Evolutionary conservation across 2,888 invertebrate genomes (phyloP).

Genomic region (Oithona nana): DNA sequence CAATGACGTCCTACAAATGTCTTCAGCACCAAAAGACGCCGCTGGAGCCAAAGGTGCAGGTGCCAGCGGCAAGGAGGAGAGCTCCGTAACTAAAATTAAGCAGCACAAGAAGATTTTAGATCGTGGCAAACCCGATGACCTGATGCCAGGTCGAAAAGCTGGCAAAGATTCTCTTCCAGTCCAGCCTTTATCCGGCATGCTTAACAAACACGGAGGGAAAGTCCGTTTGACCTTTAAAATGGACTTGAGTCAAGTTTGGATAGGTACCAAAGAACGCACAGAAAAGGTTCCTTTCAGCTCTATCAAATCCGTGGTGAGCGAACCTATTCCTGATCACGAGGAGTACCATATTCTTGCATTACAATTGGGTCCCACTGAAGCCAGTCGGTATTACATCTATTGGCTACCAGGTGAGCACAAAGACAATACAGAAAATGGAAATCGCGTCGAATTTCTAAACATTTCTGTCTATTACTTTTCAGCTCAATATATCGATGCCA

Average conservation of each 20-base stretch:
- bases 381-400: slow-evolving; percentile 77
- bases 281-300: slow-evolving; percentile 77
- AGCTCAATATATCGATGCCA: slow-evolving; percentile 53
- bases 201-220: slow-evolving; percentile 73
- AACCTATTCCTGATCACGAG: slow-evolving; percentile 69
- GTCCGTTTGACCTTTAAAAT: slow-evolving; percentile 77
- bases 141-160: slow-evolving; percentile 58
- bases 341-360: slow-evolving; percentile 79
- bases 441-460: background rate
- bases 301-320: slow-evolving; percentile 51
- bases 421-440: too few relatives aligned
- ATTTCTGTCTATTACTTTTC: too few relatives aligned
- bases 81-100: slow-evolving; percentile 52
- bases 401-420: too few relatives aligned
- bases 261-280: slow-evolving; percentile 77
- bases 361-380: slow-evolving; percentile 75
- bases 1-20: slow-evolving; percentile 63
- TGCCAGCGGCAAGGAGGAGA: slow-evolving; percentile 35
- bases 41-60: background rate
- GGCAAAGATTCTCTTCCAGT: slow-evolving; percentile 57
- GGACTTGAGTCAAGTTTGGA: slow-evolving; percentile 72
- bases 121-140: slow-evolving; percentile 75
- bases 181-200: slow-evolving; percentile 64
- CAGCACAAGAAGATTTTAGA: slow-evolving; percentile 68
- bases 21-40: slow-evolving; percentile 29